phyloP scores from a whole-genome alignment of 1,140 invertebrate genomes.

The Orchestia grillus region DNA sequence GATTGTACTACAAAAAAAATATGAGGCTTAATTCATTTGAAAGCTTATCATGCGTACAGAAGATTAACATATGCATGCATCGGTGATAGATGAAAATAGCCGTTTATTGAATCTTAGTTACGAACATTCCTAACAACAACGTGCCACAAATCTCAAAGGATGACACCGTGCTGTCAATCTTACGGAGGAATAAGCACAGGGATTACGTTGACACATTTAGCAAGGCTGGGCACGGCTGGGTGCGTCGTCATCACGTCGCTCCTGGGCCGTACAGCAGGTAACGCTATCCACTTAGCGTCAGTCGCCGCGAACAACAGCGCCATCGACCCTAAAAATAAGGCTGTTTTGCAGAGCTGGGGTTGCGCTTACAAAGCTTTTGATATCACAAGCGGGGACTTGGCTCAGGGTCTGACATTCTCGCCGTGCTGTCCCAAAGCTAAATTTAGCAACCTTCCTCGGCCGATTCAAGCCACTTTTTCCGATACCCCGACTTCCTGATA shows the following conservation, averaged over 20 bases:
- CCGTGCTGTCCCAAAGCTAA: background rate
- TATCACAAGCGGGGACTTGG: background rate
- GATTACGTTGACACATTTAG: too few species aligned
- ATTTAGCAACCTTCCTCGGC: background rate
- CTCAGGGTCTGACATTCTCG: background rate
- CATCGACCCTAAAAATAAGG: background rate
- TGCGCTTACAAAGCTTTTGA: background rate
- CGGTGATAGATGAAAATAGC: too few species aligned
- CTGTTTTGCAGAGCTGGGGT: background rate
- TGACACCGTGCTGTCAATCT: too few species aligned
- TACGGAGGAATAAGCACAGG: too few species aligned
- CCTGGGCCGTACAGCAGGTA: background rate
- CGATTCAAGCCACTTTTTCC: background rate
- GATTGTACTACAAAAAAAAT: background rate
- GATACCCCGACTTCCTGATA: background rate
- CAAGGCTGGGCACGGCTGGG: background rate
- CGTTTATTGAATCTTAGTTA: too few species aligned
- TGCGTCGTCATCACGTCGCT: background rate
- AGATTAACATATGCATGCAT: too few species aligned
- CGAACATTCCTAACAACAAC: too few species aligned
- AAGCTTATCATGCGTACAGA: too few species aligned
- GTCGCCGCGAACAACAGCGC: background rate
- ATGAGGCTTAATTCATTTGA: too few species aligned
- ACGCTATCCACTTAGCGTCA: background rate
- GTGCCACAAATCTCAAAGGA: too few species aligned